These are phyloP conservation scores for Chromoteleia sp. DNA, from an alignment of 2,888 invertebrate species.

Conservation along the genomic window DNA sequence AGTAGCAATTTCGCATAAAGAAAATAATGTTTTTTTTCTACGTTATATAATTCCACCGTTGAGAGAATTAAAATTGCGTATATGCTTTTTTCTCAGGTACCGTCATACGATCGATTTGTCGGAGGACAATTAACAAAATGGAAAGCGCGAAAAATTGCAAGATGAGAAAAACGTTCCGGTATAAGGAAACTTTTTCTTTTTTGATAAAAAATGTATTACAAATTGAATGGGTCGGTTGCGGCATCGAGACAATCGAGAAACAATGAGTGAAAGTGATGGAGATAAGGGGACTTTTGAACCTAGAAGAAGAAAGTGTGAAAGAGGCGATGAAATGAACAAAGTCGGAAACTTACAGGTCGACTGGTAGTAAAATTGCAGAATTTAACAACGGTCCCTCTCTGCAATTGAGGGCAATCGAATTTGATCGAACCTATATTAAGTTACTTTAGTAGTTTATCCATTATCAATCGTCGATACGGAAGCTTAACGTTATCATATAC, in stretches of 20 bases:
- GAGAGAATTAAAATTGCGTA: too few relatives aligned
- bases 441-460: slow-evolving; percentile 36
- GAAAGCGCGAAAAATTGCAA: too few relatives aligned
- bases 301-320: slow-evolving; percentile 33
- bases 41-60: too few relatives aligned
- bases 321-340: slow-evolving; percentile 18
- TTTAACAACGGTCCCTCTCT: slow-evolving; percentile 30
- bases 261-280: slow-evolving; percentile 20
- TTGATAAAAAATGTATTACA: too few relatives aligned
- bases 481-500: slow-evolving; percentile 53
- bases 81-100: too few relatives aligned
- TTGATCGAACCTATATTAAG: slow-evolving; percentile 39
- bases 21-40: too few relatives aligned
- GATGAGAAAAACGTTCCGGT: too few relatives aligned
- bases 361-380: slow-evolving; percentile 45
- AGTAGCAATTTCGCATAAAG: too few relatives aligned
- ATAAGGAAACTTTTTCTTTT: too few relatives aligned
- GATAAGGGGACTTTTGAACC: slow-evolving; percentile 14
- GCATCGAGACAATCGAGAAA: slow-evolving; percentile 11
- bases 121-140: too few relatives aligned
- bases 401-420: slow-evolving; percentile 17
- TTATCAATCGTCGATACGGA: slow-evolving; percentile 56
- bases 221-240: too few relatives aligned
- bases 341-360: slow-evolving; percentile 30
- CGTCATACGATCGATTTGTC: too few relatives aligned